Conservation (phyloP, 30 jellyfish, hydroid and myxozoan species). For the Aurelia sp. region DNA sequence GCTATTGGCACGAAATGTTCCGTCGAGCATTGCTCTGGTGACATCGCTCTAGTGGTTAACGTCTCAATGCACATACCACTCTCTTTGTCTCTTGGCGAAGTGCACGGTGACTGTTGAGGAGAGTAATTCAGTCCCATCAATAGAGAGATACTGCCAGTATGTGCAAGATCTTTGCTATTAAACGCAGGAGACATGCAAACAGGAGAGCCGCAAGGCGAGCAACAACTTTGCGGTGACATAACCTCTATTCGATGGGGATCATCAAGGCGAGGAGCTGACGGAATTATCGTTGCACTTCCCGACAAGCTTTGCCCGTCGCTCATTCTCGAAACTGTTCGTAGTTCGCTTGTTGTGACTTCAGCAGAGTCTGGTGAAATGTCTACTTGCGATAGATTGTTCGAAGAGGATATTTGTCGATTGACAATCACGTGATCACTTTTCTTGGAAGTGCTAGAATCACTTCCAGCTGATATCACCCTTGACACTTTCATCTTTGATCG, state of each 20-base stretch:
- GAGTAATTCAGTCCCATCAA: constrained; percentile 30
- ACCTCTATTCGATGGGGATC: constrained; percentile 23
- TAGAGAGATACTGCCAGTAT: constrained; percentile 54
- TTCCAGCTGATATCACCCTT: constrained; percentile 35
- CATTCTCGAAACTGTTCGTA: not conserved
- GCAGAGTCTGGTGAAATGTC: not conserved
- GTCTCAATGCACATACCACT: not conserved
- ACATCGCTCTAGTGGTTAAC: not conserved
- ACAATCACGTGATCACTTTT: not conserved
- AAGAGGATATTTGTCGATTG: not conserved
- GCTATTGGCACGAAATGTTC: not conserved
- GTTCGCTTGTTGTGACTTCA: not conserved
- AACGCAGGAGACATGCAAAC: constrained; percentile 25
- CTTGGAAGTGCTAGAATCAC: constrained; percentile 18
- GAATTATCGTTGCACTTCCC: constrained; percentile 50
- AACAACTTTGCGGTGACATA: constrained; percentile 10
- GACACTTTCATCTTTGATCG: constrained; percentile 35
- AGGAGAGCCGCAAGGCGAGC: constrained; percentile 20
- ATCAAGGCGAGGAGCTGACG: not conserved
- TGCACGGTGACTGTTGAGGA: constrained; percentile 30
- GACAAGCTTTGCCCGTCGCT: constrained; percentile 4
- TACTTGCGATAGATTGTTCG: constrained; percentile 2
- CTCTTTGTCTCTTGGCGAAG: not conserved
- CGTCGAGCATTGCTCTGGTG: not conserved
- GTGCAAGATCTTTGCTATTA: constrained; percentile 30